Conservation (phyloP, 1,140 invertebrate genomes). For the Polypedilum vanderplanki region DNA sequence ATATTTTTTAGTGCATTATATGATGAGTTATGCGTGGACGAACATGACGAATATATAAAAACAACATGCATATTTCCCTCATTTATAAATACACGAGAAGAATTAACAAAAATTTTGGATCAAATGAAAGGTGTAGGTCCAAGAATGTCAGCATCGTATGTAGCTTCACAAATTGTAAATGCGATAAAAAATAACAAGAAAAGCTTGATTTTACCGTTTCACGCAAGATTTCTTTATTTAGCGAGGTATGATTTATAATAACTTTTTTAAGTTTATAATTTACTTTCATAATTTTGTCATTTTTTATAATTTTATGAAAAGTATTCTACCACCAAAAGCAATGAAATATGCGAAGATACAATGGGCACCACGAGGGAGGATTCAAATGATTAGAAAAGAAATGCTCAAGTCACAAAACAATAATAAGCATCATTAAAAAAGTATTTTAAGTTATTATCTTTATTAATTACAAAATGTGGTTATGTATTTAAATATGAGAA, state of each 20-base stretch:
- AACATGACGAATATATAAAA: conserved; percentile 39
- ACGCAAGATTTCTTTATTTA: neutral
- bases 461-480: too few relatives aligned
- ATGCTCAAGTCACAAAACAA: too few relatives aligned
- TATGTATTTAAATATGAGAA: neutral
- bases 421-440: too few relatives aligned
- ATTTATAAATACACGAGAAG: conserved; percentile 36
- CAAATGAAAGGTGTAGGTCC: neutral
- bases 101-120: conserved; percentile 4
- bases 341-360: neutral
- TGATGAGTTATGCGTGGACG: conserved; percentile 38
- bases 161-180: conserved; percentile 40
- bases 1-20: conserved; percentile 34
- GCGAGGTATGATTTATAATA: neutral
- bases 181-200: conserved; percentile 38
- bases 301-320: too few relatives aligned
- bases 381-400: neutral
- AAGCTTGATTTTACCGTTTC: neutral
- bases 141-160: conserved; percentile 33
- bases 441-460: too few relatives aligned
- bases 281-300: neutral
- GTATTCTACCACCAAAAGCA: neutral
- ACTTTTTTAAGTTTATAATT: neutral
- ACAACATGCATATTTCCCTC: conserved; percentile 41
- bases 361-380: neutral